Conservation (phyloP, 1,140 invertebrate genomes). For the Cryptotermes secundus region DNA sequence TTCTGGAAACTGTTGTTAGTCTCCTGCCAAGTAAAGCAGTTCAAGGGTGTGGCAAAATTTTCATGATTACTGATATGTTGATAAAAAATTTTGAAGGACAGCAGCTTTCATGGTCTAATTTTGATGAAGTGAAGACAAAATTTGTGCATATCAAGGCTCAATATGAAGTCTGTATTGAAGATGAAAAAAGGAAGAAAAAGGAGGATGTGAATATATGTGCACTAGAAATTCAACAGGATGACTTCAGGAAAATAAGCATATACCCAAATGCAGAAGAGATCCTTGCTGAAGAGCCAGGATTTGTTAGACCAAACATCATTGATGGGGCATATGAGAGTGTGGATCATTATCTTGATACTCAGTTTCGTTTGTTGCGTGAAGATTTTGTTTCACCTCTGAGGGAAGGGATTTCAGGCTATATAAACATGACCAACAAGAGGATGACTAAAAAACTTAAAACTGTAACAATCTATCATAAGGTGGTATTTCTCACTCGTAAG, state of each 20-base stretch:
- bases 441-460: constrained; percentile 40
- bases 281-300: constrained; percentile 43
- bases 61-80: constrained; percentile 3
- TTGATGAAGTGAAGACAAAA: constrained; percentile 7
- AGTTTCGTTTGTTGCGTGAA: constrained; percentile 73
- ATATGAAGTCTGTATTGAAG: neutral
- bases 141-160: constrained; percentile 8
- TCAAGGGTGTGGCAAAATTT: neutral
- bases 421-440: constrained; percentile 21
- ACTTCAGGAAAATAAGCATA: constrained; percentile 30
- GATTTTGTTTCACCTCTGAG: constrained; percentile 66
- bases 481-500: constrained; percentile 41
- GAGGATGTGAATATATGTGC: neutral
- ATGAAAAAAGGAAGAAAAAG: neutral
- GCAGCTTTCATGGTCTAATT: neutral
- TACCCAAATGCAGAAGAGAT: constrained; percentile 33
- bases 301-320: constrained; percentile 59
- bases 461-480: constrained; percentile 41
- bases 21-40: constrained; percentile 15
- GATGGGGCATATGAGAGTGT: constrained; percentile 60
- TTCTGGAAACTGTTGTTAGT: constrained; percentile 7
- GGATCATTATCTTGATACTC: constrained; percentile 74
- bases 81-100: neutral
- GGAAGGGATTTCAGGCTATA: constrained; percentile 52
- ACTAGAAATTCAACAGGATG: constrained; percentile 3